Evolutionary conservation across 1,140 invertebrate species (phyloP), one percentile per base, ranked within the genome.

Genomic region (Apis cerana): DNA sequence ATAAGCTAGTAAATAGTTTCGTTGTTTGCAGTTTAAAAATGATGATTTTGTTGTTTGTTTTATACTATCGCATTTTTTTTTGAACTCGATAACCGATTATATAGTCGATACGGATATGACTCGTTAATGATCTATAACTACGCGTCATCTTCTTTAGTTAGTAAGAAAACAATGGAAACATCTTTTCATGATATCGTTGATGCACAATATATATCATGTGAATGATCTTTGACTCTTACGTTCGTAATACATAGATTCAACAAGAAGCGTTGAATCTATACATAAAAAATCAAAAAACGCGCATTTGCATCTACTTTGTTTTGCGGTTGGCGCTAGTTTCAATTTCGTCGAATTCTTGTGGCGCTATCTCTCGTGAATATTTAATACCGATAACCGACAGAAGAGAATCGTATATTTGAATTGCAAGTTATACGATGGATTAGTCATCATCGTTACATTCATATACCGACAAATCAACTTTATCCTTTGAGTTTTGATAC

Each of bases 71-170:
- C 8, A 43, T 82, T 54, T 81, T 56, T 27, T 72, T 82, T 82
- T 82, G 80, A 23, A 76, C 80, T 58, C 56, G 27, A 61, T 81
- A 65, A 15, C 61, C 72, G 80, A 75, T 81, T 56, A 54, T 75
- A 43, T 75, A 43, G 72, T 68, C 72, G 80, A 75, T 81, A 75
- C 23, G 15, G 17, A 50, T 5, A 27, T 19, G 19, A 48, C 54
- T 3, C 52, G 21, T 19, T 43, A 0, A n/a, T 52, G 8, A 7
- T n/a, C 12, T 23, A 3, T 15, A 17, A 5, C 2, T 2, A 9
- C 19, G 19, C 4, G 56, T 72, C n/a, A 52, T 62, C 19, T 43
- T 62, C 15, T 23, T n/a, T 71, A 33, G 48, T 80, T 21, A 5
- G 1, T n/a, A 50, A 43, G 67, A 59, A 33, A 80, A 74, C 17